Base-by-base conservation (phyloP, 2,888 invertebrate species). In the Tanypteryx hageni region DNA sequence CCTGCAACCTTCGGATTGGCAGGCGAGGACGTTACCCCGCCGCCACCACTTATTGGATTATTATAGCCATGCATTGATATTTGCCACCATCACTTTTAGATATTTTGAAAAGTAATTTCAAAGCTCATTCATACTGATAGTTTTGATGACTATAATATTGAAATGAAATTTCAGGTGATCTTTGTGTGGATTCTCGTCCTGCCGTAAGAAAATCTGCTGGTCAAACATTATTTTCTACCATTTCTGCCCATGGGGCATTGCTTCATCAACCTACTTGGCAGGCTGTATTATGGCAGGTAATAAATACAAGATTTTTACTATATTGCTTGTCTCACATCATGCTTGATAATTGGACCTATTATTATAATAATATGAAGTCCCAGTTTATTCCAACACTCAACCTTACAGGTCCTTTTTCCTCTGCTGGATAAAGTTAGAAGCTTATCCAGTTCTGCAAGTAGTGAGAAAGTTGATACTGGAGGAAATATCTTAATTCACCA, bases 401-500 rank as follows among this genome's bases (percentile, higher is more conserved):
- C 64, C 0, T 92, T 93, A 64, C 93, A 96, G 96, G 99, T 99
- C 27, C 96, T 99, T 76, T 99, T 99, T 95, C 99, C 99, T 0
- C 96, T 99, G 94, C 95, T 99, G 93, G 99, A 99, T 94, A 98
- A 98, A 96, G 99, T 99, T 0, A 96, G 98, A 94, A 95, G 95
- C 92, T 94, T 95, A 81, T 96, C 96, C 81, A 95, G 95, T 92
- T 95, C 95, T 44, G 96, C 96, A 8, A 96, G 96, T 84, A 95
- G 95, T 93, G 95, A 95, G 93, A 98, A 98, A 94, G 98, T 98
- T 89, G 98, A 98, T 94, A 97, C 98, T 0, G 98, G 98, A 84
- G 98, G 98, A 93, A 99, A 99, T 94, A 99, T 99, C 93, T 96
- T 99, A 9, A 99, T 99, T 94, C 99, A 99, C 95, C 99, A 99